These are phyloP conservation scores for Hafferia zeledoni DNA, from an alignment of 2,797 vertebrate genomes.

Conservation along the genomic window DNA sequence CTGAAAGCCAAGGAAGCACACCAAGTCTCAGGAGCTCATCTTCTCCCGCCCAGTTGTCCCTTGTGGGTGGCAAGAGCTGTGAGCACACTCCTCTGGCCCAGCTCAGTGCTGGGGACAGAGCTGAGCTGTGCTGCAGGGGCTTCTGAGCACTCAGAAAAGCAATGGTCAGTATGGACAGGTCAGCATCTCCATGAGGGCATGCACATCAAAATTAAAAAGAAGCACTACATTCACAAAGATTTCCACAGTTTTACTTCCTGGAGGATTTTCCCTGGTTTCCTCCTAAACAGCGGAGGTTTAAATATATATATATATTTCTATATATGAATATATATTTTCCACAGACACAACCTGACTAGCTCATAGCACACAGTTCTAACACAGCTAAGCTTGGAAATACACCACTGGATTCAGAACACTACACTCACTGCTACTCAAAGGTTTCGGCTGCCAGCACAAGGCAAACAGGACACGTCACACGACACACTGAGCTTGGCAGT, in stretches of 20 bases:
- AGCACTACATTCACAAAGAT: constrained; percentile 42
- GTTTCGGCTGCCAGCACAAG: constrained; percentile 48
- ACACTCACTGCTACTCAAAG: constrained; percentile 62
- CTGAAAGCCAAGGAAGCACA: neutral
- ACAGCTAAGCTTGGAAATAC: constrained; percentile 64
- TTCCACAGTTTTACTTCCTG: constrained; percentile 68
- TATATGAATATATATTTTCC: constrained; percentile 45
- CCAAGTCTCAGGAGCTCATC: neutral
- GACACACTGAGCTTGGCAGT: constrained; percentile 55
- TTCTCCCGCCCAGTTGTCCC: neutral
- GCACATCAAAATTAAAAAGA: neutral
- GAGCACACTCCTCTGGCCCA: neutral
- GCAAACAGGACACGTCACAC: constrained; percentile 63
- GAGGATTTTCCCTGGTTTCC: constrained; percentile 54
- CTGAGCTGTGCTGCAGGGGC: neutral
- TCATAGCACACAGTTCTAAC: constrained; percentile 71
- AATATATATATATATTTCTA: constrained; percentile 38
- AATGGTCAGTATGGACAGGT: constrained; percentile 15
- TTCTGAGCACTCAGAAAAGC: constrained; percentile 29
- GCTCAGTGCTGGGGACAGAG: neutral
- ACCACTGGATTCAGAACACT: constrained; percentile 56
- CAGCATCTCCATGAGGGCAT: constrained; percentile 44
- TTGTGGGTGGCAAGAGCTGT: neutral
- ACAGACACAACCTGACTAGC: constrained; percentile 67
- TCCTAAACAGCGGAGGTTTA: constrained; percentile 46